Base-by-base conservation (phyloP, 2,113 vertebrate species). In the Carlito syrichta region DNA sequence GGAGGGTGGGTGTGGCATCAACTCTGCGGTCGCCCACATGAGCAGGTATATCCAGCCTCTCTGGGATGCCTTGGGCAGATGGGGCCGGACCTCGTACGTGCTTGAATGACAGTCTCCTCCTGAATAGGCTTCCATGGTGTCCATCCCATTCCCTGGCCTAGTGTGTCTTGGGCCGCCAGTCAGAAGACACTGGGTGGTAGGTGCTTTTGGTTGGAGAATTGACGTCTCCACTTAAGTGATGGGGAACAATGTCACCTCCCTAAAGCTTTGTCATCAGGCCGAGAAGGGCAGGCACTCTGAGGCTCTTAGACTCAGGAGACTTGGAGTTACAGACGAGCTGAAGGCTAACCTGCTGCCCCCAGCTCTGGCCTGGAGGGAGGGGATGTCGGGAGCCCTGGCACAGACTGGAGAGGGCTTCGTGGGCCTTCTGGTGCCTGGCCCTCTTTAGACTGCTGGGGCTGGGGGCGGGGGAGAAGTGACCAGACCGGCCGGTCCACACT, bases 281-380 rank as follows among this genome's bases (percentile, higher is more conserved):
- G 91, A 91, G 79, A 96, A 78, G n/a, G n/a, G n/a, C n/a, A n/a
- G n/a, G n/a, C n/a, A n/a, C n/a, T n/a, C n/a, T n/a, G n/a, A n/a
- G n/a, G n/a, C n/a, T n/a, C n/a, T n/a, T n/a, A 97, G 52, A 63
- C 63, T 92, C 77, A 25, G 54, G 84, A 87, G 35, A 74, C 74
- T 87, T 81, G 84, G 78, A 95, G 89, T 82, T 95, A n/a, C 71
- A 97, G 95, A 91, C 76, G 96, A 93, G 95, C 84, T n/a, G n/a
- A 60, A 62, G 89, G 76, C 76, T 85, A 48, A 85, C 38, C 8
- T n/a, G n/a, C n/a, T n/a, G n/a, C n/a, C n/a, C n/a, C n/a, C n/a
- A n/a, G n/a, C n/a, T 96, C 86, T 88, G 92, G 96, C 96, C 96
- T 94, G 54, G 86, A 68, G 89, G 43, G 68, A 94, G 84, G 89